phyloP scores from a whole-genome alignment of 2,113 vertebrate genomes.

The Castor canadensis region DNA sequence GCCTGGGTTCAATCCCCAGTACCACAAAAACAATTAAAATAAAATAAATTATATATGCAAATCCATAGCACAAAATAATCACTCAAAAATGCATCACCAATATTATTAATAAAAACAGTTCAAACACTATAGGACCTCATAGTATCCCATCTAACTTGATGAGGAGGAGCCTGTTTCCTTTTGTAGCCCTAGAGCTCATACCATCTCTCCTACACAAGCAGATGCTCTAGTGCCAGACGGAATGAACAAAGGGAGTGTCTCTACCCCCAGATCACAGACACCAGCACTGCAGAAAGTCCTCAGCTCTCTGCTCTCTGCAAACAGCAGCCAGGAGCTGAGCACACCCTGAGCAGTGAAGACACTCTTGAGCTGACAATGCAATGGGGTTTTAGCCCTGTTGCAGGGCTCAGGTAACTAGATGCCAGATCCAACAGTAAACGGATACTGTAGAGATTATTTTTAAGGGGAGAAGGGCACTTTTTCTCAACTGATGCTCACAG shows the following conservation, averaged over 20 bases:
- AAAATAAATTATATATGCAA: neutral
- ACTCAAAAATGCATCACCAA: neutral
- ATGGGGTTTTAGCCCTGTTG: fast-evolving
- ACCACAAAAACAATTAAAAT: too few species aligned
- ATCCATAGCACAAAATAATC: neutral
- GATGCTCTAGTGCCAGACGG: fast-evolving
- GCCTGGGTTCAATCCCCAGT: too few species aligned
- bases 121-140: neutral
- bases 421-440: neutral
- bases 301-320: neutral
- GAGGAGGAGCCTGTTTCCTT: neutral
- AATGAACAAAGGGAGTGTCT: neutral
- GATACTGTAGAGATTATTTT: neutral
- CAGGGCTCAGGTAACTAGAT: neutral
- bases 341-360: neutral
- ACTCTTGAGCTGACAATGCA: too few species aligned
- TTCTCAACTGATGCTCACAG: neutral
- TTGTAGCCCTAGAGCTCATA: neutral
- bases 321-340: neutral
- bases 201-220: neutral
- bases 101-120: neutral
- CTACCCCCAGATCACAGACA: neutral
- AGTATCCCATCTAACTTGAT: neutral
- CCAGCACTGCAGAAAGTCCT: neutral
- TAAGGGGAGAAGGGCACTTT: neutral